Evolutionary conservation across 2,113 vertebrate species (phyloP), one percentile per base, ranked within the genome.

Genomic region (Microcebus murinus): DNA sequence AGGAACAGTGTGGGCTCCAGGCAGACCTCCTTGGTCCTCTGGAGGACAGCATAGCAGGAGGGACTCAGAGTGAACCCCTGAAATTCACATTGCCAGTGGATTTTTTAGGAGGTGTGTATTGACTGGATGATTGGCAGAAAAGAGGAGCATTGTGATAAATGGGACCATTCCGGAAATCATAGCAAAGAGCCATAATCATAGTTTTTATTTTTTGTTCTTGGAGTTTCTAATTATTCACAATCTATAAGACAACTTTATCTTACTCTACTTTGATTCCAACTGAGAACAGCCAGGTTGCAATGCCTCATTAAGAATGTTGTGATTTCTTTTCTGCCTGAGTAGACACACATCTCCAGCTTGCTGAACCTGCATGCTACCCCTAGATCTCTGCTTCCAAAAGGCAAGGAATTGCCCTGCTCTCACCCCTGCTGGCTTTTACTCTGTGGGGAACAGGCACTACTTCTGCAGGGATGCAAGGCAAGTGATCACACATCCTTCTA

Each of bases 141-240:
- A 76, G 50, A 77, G 36, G 18, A 77, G 1, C 36, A 59, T 1
- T 71, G 29, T 7, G 73, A 67, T 29, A 71, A 70, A 76, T 45
- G 45, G 34, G 25, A 48, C 86, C 29, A 76, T 79, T 81, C n/a
- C 34, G 87, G 59, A 74, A 95, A 96, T 87, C 17, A 71, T 95
- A 91, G 71, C 13, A 57, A 91, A 86, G 34, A 83, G 13, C 6
- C 45, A 36, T 17, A 85, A 80, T 85, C 85, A 92, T 18, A 61
- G 15, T 48, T 90, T 68, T 92, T 39, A 31, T n/a, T 67, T 76
- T 74, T 42, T 73, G 65, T 61, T 12, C 61, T 93, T 45, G 0
- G 42, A 79, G 73, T 50, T 91, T 79, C 91, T 97, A 95, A 97
- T 97, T 94, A 95, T 88, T 92, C 57, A 70, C 29, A 68, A 91